Percentiles rank a stretch among this genome's conserved stretches.
Evolutionary conservation across 23 tunicate genomes (phyloP).

Genomic region (Phallusia fumigata): DNA sequence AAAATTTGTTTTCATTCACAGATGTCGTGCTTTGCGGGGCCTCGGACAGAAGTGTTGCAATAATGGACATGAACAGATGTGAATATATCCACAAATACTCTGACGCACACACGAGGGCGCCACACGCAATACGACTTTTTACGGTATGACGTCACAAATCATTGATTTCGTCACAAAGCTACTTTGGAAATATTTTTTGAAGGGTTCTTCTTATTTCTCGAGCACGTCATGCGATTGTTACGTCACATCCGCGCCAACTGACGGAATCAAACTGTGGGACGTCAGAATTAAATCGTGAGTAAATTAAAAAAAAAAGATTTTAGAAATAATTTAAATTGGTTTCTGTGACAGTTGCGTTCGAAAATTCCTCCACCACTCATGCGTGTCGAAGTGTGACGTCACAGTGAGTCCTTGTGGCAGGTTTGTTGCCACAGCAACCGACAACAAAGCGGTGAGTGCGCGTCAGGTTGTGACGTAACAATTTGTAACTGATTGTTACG

Average conservation of each 20-base stretch:
- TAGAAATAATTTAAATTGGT: not conserved
- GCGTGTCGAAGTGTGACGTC: slow-evolving; percentile 39
- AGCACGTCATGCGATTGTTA: slow-evolving; percentile 28
- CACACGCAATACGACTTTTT: slow-evolving; percentile 28
- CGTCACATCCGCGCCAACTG: slow-evolving; percentile 55
- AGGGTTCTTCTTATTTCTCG: slow-evolving; percentile 35
- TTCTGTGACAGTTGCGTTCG: slow-evolving; percentile 29
- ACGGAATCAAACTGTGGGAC: slow-evolving; percentile 85
- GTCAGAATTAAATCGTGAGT: slow-evolving; percentile 32
- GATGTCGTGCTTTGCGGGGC: slow-evolving; percentile 44
- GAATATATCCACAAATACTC: slow-evolving; percentile 11
- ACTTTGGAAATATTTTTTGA: not conserved
- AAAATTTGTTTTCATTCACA: not conserved
- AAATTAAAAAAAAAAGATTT: not conserved
- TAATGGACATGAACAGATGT: slow-evolving; percentile 53
- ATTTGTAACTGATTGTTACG: not conserved
- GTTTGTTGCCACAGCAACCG: slow-evolving; percentile 50
- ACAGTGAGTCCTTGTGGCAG: slow-evolving; percentile 43
- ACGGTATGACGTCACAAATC: slow-evolving; percentile 19
- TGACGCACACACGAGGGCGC: slow-evolving; percentile 65
- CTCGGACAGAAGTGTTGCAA: slow-evolving; percentile 49
- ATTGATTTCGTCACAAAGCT: not conserved
- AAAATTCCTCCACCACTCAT: slow-evolving; percentile 38
- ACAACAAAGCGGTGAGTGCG: slow-evolving; percentile 34
- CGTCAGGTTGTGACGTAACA: not conserved